Evolutionary conservation across 1,140 invertebrate species (phyloP).

Genomic region (Hyposmocoma kahamanoa): DNA sequence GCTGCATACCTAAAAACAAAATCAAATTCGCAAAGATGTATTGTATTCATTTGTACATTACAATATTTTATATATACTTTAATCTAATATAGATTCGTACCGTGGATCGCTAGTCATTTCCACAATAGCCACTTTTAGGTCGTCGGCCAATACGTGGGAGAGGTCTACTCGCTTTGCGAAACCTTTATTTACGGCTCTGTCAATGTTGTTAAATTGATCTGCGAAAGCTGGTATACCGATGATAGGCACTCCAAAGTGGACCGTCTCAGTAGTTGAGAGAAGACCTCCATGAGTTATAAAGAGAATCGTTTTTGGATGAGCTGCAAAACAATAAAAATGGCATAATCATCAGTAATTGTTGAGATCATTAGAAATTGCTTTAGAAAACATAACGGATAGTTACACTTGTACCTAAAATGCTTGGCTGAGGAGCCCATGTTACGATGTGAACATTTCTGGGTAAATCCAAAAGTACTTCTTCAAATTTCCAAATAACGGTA

Average conservation of each 20-base stretch:
- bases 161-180: conserved; percentile 43
- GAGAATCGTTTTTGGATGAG: conserved; percentile 26
- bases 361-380: too few species aligned
- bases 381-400: too few species aligned
- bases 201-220: conserved; percentile 75
- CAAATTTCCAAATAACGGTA: conserved; percentile 48
- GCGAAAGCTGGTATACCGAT: conserved; percentile 79
- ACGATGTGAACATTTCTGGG: conserved; percentile 17
- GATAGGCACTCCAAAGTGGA: conserved; percentile 78
- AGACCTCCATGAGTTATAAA: conserved; percentile 81
- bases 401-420: conserved; percentile 18
- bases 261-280: conserved; percentile 77
- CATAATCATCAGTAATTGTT: too few species aligned
- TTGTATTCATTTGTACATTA: too few species aligned
- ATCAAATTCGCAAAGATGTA: too few species aligned
- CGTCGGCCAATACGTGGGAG: conserved; percentile 11
- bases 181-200: conserved; percentile 44
- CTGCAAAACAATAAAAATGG: conserved; percentile 12
- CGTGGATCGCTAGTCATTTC: conserved; percentile 14
- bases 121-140: conserved; percentile 17
- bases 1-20: too few species aligned
- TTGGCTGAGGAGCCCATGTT: conserved; percentile 17
- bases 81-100: conserved; percentile 20
- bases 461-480: conserved; percentile 19
- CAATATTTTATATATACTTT: too few species aligned